Evolutionary conservation across 1,140 invertebrate genomes (phyloP).

Genomic region (Heliothis virescens): DNA sequence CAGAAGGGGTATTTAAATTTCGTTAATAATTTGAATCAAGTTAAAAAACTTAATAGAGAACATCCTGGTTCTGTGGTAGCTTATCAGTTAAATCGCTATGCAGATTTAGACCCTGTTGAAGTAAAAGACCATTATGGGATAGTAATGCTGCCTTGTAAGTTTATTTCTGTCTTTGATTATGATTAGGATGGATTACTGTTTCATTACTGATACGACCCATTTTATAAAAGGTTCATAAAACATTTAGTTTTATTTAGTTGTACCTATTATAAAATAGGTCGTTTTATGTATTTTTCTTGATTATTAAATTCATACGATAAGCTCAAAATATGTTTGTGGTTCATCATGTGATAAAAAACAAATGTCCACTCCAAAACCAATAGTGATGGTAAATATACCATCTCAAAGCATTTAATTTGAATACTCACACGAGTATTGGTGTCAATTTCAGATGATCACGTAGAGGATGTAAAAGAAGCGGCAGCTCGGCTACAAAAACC

Average conservation of each 20-base stretch:
- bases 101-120: conserved; percentile 63
- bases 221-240: too few species aligned
- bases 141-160: conserved; percentile 64
- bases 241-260: too few species aligned
- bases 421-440: background rate
- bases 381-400: too few species aligned
- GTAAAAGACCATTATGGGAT: conserved; percentile 64
- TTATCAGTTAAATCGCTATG: conserved; percentile 68
- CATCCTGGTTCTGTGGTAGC: conserved; percentile 56
- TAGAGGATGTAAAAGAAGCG: background rate
- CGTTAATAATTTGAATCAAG: conserved; percentile 66
- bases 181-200: background rate
- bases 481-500: too few species aligned
- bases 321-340: too few species aligned
- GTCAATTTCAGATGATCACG: background rate
- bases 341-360: too few species aligned
- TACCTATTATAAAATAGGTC: too few species aligned
- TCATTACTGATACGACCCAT: too few species aligned
- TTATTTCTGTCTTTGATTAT: conserved; percentile 3
- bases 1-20: conserved; percentile 60
- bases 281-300: too few species aligned
- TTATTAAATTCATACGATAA: too few species aligned
- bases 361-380: too few species aligned
- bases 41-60: conserved; percentile 60
- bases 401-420: background rate